These are phyloP conservation scores for Cheirogaleus major DNA, from an alignment of 2,797 vertebrate genomes.

Conservation along the genomic window DNA sequence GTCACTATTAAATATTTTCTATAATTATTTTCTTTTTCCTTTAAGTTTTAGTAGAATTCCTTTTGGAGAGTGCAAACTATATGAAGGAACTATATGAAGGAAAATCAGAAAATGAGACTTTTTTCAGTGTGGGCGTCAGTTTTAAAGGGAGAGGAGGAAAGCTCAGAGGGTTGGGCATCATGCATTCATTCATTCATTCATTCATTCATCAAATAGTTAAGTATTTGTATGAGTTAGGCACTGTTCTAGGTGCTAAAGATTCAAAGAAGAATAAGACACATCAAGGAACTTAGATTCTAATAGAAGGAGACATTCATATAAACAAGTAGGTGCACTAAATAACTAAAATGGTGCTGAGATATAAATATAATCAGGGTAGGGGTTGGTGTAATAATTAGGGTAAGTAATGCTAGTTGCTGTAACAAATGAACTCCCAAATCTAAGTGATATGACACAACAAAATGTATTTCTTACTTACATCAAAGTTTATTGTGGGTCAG, in stretches of 20 bases:
- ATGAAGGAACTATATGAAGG: slow-evolving; percentile 1
- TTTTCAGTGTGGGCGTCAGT: not conserved
- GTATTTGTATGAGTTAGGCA: not conserved
- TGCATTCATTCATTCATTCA: slow-evolving; percentile 12
- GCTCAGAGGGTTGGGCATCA: not conserved
- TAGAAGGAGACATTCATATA: not conserved
- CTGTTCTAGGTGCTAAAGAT: not conserved
- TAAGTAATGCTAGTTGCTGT: not conserved
- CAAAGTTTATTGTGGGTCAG: not conserved
- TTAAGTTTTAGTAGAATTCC: slow-evolving; percentile 42
- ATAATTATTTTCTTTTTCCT: slow-evolving; percentile 52
- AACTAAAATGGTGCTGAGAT: slow-evolving; percentile 35
- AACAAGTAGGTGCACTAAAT: slow-evolving; percentile 40
- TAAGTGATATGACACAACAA: not conserved
- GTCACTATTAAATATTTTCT: slow-evolving; percentile 24
- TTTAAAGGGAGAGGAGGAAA: slow-evolving; percentile 35
- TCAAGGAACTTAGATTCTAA: slow-evolving; percentile 32
- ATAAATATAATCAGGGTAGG: slow-evolving; percentile 13
- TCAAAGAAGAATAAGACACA: slow-evolving; percentile 21
- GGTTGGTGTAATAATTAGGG: not conserved
- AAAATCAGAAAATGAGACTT: slow-evolving; percentile 32
- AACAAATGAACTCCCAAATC: not conserved
- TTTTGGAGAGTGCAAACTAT: slow-evolving; percentile 30
- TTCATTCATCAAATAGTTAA: slow-evolving; percentile 30
- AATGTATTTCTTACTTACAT: slow-evolving; percentile 32